A percentile compares a stretch with the other conserved stretches of the same genome.
phyloP scores from a whole-genome alignment of 2,888 invertebrate genomes.

The Diogma glabrata region DNA sequence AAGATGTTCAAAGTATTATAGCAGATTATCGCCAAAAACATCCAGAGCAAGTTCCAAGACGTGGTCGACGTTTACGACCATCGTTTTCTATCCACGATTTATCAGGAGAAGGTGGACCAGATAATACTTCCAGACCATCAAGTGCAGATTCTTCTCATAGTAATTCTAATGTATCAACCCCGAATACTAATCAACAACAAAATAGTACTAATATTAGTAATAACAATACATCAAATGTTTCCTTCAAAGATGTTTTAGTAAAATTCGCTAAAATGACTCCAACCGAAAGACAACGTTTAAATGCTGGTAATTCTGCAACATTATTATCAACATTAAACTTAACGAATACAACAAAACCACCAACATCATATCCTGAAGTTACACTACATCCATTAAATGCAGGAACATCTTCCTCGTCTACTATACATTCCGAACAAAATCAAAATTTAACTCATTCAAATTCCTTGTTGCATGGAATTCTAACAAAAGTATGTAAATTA shows the following conservation, averaged over 20 bases:
- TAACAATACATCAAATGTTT: conserved; percentile 29
- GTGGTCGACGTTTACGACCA: conserved; percentile 48
- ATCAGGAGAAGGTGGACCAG: background rate
- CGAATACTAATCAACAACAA: conserved; percentile 22
- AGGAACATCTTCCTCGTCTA: conserved; percentile 17
- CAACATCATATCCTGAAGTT: conserved; percentile 59
- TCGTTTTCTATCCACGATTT: conserved; percentile 10
- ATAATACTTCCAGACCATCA: conserved; percentile 32
- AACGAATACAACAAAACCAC: conserved; percentile 29
- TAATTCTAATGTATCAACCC: conserved; percentile 33
- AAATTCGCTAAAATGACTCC: conserved; percentile 55
- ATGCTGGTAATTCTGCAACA: conserved; percentile 12
- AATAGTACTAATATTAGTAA: conserved; percentile 11
- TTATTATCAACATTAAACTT: conserved; percentile 16
- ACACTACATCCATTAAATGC: conserved; percentile 58
- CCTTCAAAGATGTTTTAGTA: conserved; percentile 63
- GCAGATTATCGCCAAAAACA: conserved; percentile 68
- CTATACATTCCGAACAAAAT: conserved; percentile 18
- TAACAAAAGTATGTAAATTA: conserved; percentile 50
- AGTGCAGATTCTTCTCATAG: conserved; percentile 43
- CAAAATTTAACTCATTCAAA: conserved; percentile 39
- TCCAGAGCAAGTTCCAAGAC: conserved; percentile 58
- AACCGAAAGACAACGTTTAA: conserved; percentile 14
- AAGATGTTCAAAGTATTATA: conserved; percentile 71
- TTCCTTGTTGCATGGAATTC: conserved; percentile 63